A percentile compares a stretch with the other conserved stretches of the same genome.
Evolutionary conservation across 2,113 vertebrate genomes (phyloP).

Genomic region (Epinephelus fuscoguttatus): DNA sequence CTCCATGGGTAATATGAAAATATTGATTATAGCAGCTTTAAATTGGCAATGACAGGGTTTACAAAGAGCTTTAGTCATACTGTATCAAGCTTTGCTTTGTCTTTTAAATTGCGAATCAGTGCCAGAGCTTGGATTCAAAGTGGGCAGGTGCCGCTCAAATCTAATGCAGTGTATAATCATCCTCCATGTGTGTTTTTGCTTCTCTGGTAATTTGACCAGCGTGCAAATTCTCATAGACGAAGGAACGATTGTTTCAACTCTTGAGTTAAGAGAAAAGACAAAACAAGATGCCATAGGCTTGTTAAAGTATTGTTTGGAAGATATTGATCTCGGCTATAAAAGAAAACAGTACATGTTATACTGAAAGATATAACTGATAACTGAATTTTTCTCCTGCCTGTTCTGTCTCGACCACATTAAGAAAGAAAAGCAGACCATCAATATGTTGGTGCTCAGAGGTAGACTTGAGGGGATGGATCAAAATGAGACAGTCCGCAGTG

Average conservation of each 20-base stretch:
- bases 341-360: background rate
- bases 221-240: constrained; percentile 1
- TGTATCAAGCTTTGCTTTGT: constrained; percentile 15
- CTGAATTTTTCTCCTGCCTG: no score
- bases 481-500: background rate
- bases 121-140: constrained; percentile 1
- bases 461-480: background rate
- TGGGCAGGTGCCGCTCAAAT: constrained; percentile 23
- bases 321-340: background rate
- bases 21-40: constrained; percentile 19
- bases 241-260: background rate
- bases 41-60: background rate
- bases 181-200: background rate
- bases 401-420: background rate
- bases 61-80: constrained; percentile 19
- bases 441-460: constrained; percentile 30
- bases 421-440: constrained; percentile 6
- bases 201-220: background rate
- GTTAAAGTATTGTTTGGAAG: background rate
- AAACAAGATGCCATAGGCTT: background rate
- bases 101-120: background rate
- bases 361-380: background rate
- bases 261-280: background rate
- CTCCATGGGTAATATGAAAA: background rate
- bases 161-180: background rate